Percentiles rank a stretch among this genome's conserved stretches.
phyloP scores from a whole-genome alignment of 92 coral and sea anemone genomes.

The Metridium senile region DNA sequence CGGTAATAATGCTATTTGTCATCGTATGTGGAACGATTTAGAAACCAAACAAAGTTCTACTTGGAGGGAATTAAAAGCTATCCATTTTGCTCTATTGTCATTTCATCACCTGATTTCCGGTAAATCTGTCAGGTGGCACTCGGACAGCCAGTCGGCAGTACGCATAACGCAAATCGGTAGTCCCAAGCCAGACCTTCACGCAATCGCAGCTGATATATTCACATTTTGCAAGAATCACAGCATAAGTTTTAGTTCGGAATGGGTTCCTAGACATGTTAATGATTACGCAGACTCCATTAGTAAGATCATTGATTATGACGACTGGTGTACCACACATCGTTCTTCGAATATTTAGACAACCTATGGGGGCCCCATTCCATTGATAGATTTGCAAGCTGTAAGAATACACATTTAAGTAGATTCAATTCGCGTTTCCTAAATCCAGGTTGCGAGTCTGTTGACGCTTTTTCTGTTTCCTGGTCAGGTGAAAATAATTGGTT shows the following conservation, averaged over 20 bases:
- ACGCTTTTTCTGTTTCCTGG: conserved; percentile 38
- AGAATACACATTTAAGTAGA: conserved; percentile 16
- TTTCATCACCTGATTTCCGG: neutral
- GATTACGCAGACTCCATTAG: conserved; percentile 27
- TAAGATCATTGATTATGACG: conserved; percentile 24
- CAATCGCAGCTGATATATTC: conserved; percentile 17
- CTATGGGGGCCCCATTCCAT: conserved; percentile 41
- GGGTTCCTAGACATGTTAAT: conserved; percentile 20
- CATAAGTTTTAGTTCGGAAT: conserved; percentile 17
- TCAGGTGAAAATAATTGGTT: conserved; percentile 46
- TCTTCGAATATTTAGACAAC: conserved; percentile 3
- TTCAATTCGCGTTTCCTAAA: conserved; percentile 31
- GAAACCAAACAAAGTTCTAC: conserved; percentile 32
- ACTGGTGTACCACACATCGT: conserved; percentile 33
- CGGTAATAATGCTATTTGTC: no score
- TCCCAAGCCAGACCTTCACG: conserved; percentile 20
- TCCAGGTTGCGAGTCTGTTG: conserved; percentile 35
- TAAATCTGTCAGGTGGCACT: conserved; percentile 14
- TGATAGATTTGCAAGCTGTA: conserved; percentile 18
- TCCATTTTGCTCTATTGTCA: conserved; percentile 22
- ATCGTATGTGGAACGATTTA: conserved; percentile 23
- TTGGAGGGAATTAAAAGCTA: conserved; percentile 46
- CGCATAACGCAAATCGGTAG: conserved; percentile 28
- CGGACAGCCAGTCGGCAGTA: conserved; percentile 38
- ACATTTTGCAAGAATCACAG: neutral